These are phyloP conservation scores for Bedellia somnulentella DNA, from an alignment of 2,888 invertebrate species.

Conservation along the genomic window DNA sequence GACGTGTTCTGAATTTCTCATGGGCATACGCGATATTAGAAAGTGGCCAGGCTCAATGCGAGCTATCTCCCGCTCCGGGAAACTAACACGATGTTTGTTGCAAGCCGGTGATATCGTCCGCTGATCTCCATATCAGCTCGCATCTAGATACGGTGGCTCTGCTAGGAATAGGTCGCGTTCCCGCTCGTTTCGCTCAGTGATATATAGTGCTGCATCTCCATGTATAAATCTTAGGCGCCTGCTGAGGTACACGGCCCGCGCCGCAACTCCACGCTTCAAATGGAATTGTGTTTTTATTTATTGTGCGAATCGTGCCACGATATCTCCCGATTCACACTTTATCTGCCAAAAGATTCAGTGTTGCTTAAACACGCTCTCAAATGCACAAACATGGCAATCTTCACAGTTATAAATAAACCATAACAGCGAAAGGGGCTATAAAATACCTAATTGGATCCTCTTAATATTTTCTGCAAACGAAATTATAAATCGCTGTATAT, in stretches of 20 bases:
- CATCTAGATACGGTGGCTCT: slow-evolving; percentile 48
- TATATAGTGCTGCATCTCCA: slow-evolving; percentile 57
- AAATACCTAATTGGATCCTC: background rate
- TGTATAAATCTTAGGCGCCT: slow-evolving; percentile 60
- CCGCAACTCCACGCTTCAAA: slow-evolving; percentile 50
- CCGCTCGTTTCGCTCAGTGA: slow-evolving; percentile 45
- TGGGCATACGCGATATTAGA: too few species aligned
- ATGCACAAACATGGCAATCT: too few species aligned
- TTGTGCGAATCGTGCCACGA: slow-evolving; percentile 53
- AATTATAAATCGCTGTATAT: too few species aligned
- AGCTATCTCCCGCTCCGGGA: slow-evolving; percentile 15
- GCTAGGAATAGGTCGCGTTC: slow-evolving; percentile 58
- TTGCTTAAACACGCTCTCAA: too few species aligned
- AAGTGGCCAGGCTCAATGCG: too few species aligned
- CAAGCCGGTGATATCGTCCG: slow-evolving; percentile 30
- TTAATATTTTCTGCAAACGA: background rate
- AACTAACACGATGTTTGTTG: slow-evolving; percentile 25
- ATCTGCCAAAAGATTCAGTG: slow-evolving; percentile 44
- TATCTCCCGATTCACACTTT: slow-evolving; percentile 55
- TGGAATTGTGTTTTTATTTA: slow-evolving; percentile 62
- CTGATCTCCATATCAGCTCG: slow-evolving; percentile 44
- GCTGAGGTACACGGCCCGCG: slow-evolving; percentile 58
- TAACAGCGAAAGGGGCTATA: too few species aligned
- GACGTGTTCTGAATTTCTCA: too few species aligned
- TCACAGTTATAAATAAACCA: too few species aligned